Conservation (phyloP, 2,888 invertebrate species). For the Tetragnatha montana region DNA sequence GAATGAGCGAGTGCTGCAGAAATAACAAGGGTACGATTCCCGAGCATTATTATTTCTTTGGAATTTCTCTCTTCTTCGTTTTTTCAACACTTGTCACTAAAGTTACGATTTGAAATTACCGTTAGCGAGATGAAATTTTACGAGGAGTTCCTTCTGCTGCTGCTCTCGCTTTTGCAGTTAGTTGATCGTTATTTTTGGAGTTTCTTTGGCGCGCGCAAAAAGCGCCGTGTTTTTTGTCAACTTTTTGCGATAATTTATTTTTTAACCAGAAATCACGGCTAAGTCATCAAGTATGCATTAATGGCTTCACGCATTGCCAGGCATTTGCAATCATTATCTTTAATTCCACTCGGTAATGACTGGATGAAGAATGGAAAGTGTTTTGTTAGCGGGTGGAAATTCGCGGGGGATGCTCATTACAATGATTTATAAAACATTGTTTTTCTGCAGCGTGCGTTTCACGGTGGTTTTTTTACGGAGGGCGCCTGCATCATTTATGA, state of each 20-base stretch:
- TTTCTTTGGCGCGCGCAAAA: constrained; percentile 21
- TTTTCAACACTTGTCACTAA: constrained; percentile 39
- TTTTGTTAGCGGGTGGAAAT: constrained; percentile 44
- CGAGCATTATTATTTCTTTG: constrained; percentile 52
- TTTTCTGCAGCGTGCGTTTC: constrained; percentile 8
- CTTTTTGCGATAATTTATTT: constrained; percentile 43
- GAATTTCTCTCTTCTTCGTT: constrained; percentile 23
- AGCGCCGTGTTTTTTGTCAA: constrained; percentile 7
- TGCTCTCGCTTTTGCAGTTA: background rate
- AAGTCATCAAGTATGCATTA: constrained; percentile 61
- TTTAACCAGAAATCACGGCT: constrained; percentile 39
- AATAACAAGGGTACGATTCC: constrained; percentile 61
- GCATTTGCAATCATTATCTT: constrained; percentile 64
- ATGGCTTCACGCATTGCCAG: constrained; percentile 40
- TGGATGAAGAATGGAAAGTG: constrained; percentile 31
- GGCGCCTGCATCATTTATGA: background rate
- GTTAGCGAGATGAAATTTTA: constrained; percentile 45
- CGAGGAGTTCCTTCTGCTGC: background rate
- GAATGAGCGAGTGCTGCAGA: constrained; percentile 36
- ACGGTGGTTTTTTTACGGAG: background rate
- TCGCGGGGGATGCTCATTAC: constrained; percentile 44
- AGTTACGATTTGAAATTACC: constrained; percentile 60
- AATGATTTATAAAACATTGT: constrained; percentile 40
- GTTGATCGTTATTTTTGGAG: constrained; percentile 43
- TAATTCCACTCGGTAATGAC: constrained; percentile 48